Percentiles rank a stretch among this genome's conserved stretches.
Conservation (phyloP, 2,113 vertebrate genomes). For the Phrynocephalus versicolor region DNA sequence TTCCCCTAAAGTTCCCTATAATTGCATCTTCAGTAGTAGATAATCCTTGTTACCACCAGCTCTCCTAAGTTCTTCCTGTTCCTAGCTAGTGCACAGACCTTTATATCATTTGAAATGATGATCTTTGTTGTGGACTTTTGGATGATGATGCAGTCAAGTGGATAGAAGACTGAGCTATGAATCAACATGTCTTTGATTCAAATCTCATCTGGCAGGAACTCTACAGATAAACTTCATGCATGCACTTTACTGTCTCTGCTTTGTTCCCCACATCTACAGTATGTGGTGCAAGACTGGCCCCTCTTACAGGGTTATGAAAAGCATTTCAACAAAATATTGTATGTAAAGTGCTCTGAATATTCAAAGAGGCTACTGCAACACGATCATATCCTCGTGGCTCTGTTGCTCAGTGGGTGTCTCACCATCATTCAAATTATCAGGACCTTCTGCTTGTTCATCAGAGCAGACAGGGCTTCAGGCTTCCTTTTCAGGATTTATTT, state of each 20-base stretch:
- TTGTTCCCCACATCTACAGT: neutral
- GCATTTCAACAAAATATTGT: too few relatives aligned
- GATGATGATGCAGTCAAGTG: neutral
- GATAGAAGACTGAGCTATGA: neutral
- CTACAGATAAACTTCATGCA: neutral
- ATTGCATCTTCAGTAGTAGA: neutral
- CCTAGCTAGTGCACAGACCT: neutral
- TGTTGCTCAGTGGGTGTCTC: neutral
- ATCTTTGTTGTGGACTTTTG: neutral
- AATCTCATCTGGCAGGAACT: neutral
- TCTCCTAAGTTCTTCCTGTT: neutral
- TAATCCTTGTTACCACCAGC: neutral
- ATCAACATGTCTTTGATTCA: too few relatives aligned
- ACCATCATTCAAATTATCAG: neutral
- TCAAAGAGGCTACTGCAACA: neutral
- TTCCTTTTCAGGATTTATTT: rapidly evolving
- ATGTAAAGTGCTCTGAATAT: neutral
- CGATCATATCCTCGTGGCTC: neutral
- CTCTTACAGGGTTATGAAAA: neutral
- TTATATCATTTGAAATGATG: neutral
- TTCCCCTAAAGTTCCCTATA: neutral
- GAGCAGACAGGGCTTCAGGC: neutral
- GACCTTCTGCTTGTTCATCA: neutral
- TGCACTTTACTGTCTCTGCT: neutral
- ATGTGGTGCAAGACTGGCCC: neutral